A percentile compares a stretch with the other conserved stretches of the same genome.
phyloP scores from a whole-genome alignment of 2,113 vertebrate genomes.

The Chunga burmeisteri region DNA sequence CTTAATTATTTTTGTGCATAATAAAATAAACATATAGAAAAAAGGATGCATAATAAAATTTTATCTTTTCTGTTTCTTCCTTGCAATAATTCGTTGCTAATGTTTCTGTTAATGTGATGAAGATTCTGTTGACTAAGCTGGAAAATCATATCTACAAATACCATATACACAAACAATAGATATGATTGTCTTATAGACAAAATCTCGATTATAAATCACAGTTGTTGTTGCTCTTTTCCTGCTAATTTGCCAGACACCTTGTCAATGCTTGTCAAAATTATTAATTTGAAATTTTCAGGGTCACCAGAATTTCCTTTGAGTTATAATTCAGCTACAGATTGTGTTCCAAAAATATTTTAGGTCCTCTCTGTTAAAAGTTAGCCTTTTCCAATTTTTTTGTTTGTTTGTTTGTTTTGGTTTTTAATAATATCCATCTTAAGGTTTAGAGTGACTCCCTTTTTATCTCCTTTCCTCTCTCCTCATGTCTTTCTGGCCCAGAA shows the following conservation, averaged over 20 bases:
- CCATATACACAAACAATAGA: not conserved
- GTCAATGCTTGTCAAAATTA: not conserved
- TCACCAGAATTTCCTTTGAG: not conserved
- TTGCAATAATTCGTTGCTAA: not conserved
- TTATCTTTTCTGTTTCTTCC: not conserved
- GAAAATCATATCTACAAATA: not conserved
- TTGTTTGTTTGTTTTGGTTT: not conserved
- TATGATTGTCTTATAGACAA: not conserved
- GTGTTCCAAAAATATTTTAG: not conserved
- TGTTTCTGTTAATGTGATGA: not conserved
- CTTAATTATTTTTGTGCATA: not conserved
- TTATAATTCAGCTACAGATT: not conserved
- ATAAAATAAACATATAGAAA: not conserved
- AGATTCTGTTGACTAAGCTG: not conserved
- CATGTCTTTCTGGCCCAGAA: not conserved
- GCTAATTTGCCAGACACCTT: not conserved
- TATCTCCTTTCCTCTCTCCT: not conserved
- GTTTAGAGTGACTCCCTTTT: not conserved
- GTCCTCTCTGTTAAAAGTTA: not conserved
- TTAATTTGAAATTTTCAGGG: not conserved
- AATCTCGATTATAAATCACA: not conserved
- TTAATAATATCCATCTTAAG: not conserved
- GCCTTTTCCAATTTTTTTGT: accelerated
- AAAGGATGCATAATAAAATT: not conserved
- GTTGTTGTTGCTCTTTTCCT: not conserved